Evolutionary conservation across 30 jellyfish, hydroid and myxozoan genomes (phyloP).

Genomic region (Mastigias papua): DNA sequence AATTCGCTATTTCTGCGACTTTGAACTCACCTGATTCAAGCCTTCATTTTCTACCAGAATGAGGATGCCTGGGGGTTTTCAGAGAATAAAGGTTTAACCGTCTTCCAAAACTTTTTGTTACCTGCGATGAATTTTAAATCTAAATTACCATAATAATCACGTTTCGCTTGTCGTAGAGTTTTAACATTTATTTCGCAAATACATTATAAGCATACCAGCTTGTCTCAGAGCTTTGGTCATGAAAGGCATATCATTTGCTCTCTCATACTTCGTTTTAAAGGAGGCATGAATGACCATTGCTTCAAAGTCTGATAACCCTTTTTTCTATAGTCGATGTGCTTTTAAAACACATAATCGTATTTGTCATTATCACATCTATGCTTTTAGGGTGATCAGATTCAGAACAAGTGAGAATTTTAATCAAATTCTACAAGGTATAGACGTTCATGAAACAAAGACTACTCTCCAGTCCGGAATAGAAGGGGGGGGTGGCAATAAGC

Average conservation of each 20-base stretch:
- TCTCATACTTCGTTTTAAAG: no score
- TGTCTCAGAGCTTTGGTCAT: no score
- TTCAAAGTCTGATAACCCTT: not conserved
- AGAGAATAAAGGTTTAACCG: no score
- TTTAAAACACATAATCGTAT: not conserved
- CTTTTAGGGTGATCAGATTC: not conserved
- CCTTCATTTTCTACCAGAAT: constrained; percentile 7
- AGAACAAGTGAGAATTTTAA: not conserved
- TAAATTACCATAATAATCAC: constrained; percentile 11
- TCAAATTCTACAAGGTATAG: not conserved
- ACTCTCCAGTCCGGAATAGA: no score
- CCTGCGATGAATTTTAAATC: constrained; percentile 8
- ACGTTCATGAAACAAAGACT: not conserved
- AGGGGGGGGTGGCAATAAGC: no score
- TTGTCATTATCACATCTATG: not conserved
- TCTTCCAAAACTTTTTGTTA: constrained; percentile 37
- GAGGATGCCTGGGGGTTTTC: constrained; percentile 23
- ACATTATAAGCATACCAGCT: no score
- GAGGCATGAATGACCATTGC: no score
- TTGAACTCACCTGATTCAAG: not conserved
- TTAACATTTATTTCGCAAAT: no score
- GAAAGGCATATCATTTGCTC: no score
- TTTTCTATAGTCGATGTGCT: not conserved
- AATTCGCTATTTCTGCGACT: constrained; percentile 26
- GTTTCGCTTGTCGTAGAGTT: constrained; percentile 8